These are phyloP conservation scores for Poeciliopsis prolifica DNA, from an alignment of 2,113 vertebrate genomes.

Conservation along the genomic window DNA sequence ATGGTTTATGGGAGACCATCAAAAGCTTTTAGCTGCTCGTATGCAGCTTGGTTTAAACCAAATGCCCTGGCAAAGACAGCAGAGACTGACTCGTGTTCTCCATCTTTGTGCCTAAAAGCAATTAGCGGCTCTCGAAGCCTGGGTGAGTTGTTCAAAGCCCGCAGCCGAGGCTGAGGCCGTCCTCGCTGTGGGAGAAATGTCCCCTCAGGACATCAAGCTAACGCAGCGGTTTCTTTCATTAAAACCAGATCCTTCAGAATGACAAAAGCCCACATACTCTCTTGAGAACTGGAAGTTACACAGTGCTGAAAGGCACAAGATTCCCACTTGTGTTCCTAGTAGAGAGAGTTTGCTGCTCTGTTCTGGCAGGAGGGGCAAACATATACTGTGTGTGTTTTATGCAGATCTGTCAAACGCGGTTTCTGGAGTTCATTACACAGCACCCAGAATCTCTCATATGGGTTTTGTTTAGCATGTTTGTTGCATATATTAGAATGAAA, in stretches of 20 bases:
- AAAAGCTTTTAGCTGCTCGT: conserved; percentile 75
- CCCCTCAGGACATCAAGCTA: conserved; percentile 58
- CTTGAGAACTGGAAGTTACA: conserved; percentile 30
- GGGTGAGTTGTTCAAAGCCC: conserved; percentile 49
- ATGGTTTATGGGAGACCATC: conserved; percentile 56
- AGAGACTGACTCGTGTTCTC: conserved; percentile 63
- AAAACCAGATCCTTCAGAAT: conserved; percentile 61
- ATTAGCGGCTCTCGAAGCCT: conserved; percentile 63
- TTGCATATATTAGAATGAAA: conserved; percentile 2
- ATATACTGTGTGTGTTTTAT: conserved; percentile 48
- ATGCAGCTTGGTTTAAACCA: conserved; percentile 66
- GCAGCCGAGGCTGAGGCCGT: conserved; percentile 31
- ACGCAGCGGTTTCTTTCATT: conserved; percentile 70
- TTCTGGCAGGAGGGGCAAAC: conserved; percentile 52
- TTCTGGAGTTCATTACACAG: conserved; percentile 59
- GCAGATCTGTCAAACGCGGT: conserved; percentile 43
- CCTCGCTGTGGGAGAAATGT: conserved; percentile 41
- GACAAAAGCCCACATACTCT: conserved; percentile 59
- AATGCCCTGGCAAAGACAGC: conserved; percentile 59
- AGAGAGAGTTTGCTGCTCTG: conserved; percentile 35
- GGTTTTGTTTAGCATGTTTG: conserved; percentile 60
- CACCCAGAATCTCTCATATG: conserved; percentile 63
- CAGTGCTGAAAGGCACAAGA: conserved; percentile 55
- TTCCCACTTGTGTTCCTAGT: conserved; percentile 55
- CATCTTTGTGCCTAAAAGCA: conserved; percentile 73